Percentiles rank a stretch among this genome's conserved stretches.
Conservation (phyloP, 2,888 invertebrate species). For the Drosophila heteroneura region DNA sequence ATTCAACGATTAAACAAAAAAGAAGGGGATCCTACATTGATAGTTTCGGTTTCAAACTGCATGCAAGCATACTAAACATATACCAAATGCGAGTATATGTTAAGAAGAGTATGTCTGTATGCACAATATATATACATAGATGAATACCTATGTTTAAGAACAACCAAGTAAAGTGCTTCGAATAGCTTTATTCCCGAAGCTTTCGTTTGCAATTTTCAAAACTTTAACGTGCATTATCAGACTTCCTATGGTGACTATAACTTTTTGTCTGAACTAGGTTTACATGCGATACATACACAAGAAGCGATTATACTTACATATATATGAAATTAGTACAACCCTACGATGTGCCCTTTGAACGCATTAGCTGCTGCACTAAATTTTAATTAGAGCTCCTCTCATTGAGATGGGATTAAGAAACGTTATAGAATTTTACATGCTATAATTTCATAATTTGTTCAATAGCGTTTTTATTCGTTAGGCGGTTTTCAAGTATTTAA, state of each 20-base stretch:
- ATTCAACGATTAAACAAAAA: conserved; percentile 30
- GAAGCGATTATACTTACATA: conserved; percentile 16
- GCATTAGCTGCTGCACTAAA: conserved; percentile 58
- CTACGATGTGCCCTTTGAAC: conserved; percentile 63
- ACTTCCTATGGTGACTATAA: conserved; percentile 61
- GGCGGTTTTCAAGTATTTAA: conserved; percentile 18
- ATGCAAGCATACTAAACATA: conserved; percentile 15
- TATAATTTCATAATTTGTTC: conserved; percentile 14
- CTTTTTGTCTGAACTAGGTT: conserved; percentile 62
- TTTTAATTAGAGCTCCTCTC: conserved; percentile 52
- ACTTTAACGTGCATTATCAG: conserved; percentile 70
- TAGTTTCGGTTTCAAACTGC: conserved; percentile 82
- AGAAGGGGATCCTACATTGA: conserved; percentile 47
- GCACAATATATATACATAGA: conserved; percentile 17
- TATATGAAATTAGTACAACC: conserved; percentile 53
- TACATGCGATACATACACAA: conserved; percentile 23
- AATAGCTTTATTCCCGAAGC: conserved; percentile 2
- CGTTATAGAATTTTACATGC: conserved; percentile 15
- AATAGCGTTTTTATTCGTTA: conserved; percentile 20
- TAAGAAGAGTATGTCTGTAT: conserved; percentile 16
- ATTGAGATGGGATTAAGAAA: conserved; percentile 38
- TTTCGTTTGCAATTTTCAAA: conserved; percentile 42
- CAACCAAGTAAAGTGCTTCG: conserved; percentile 22
- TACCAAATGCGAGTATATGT: conserved; percentile 12
- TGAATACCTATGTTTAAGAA: conserved; percentile 33